These are phyloP conservation scores for Orthonyx spaldingii DNA, from an alignment of 2,113 vertebrate species.

Conservation along the genomic window DNA sequence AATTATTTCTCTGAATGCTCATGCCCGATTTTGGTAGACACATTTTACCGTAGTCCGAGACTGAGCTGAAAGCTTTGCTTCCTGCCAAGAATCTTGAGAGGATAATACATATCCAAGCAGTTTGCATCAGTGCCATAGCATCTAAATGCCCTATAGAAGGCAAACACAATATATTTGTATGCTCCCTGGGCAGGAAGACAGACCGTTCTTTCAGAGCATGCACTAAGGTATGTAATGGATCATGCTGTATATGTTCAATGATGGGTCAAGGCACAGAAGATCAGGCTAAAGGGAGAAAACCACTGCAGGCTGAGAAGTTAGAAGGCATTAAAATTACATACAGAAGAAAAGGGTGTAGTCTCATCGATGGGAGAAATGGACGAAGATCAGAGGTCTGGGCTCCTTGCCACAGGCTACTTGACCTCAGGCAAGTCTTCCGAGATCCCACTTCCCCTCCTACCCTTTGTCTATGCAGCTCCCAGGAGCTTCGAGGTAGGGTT, in stretches of 20 bases:
- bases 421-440: background rate
- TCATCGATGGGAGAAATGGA: background rate
- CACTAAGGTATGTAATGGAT: background rate
- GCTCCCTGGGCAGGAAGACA: background rate
- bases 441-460: background rate
- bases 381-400: background rate
- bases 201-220: background rate
- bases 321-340: background rate
- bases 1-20: background rate
- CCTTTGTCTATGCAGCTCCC: conserved; percentile 54
- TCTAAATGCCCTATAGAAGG: background rate
- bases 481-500: background rate
- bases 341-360: background rate
- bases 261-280: background rate
- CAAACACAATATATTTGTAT: background rate
- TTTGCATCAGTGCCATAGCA: background rate
- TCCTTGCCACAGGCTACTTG: background rate
- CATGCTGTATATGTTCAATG: background rate
- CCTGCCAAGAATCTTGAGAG: background rate
- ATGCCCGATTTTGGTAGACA: background rate
- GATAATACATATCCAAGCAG: background rate
- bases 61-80: conserved; percentile 1
- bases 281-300: background rate
- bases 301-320: background rate
- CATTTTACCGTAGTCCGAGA: background rate